Base-by-base conservation (phyloP, 2,797 vertebrate genomes). In the Parambassis ranga region DNA sequence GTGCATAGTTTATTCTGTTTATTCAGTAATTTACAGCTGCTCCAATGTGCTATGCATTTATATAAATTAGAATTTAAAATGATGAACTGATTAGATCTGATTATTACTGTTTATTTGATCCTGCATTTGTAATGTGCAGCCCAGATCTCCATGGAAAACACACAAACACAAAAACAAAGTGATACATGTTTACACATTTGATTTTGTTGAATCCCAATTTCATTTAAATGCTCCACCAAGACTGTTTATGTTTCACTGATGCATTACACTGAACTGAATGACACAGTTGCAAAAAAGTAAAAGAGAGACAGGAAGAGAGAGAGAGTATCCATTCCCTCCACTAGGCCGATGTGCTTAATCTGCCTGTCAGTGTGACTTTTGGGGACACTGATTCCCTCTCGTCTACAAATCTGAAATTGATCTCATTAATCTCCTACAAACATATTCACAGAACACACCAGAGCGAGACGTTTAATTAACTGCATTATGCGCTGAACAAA, bases 361-460 rank as follows among this genome's bases (percentile, higher is more conserved):
- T 70, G 75, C 71, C 66, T 71, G 77, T 85, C 79, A 79, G 68
- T 67, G 43, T 79, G 78, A 85, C 71, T 89, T 84, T 63, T 81
- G 66, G 81, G 65, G 75, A 84, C 76, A 61, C 44, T 42, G 72
- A 82, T 76, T 84, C 65, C 52, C 77, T 75, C 71, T 81, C 68
- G 76, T 55, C 65, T 70, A 78, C 71, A 81, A 85, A 88, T 85
- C 81, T 84, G 80, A 84, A 88, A 88, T 85, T 76, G 79, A 89
- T 87, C 85, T 84, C 72, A 74, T 82, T 89, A 85, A 86, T 90
- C 80, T 84, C 68, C 43, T 43, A 55, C 9, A 62, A 82, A 84
- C 51, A 77, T 51, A 71, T 57, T 72, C 70, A 73, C 57, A 59
- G 63, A 77, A 79, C 70, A 81, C 61, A 84, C 72, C 70, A 32